These are phyloP conservation scores for Alcedo quadribrachys DNA, from an alignment of 2,797 vertebrate genomes.

Conservation along the genomic window DNA sequence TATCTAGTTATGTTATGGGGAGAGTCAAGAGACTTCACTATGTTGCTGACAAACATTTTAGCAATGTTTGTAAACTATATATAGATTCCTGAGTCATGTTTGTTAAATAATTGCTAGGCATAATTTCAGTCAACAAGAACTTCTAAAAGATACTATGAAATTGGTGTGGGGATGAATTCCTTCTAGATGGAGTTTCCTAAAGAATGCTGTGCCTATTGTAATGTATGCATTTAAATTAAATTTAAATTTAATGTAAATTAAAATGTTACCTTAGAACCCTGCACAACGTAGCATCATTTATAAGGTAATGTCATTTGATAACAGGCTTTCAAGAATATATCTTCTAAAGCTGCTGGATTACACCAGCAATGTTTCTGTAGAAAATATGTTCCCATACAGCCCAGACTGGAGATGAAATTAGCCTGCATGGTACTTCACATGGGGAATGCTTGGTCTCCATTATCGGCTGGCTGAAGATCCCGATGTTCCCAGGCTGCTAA, in stretches of 20 bases:
- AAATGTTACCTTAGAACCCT: conserved; percentile 11
- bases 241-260: neutral
- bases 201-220: conserved; percentile 5
- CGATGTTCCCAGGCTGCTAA: conserved; percentile 14
- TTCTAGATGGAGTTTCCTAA: neutral
- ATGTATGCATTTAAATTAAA: neutral
- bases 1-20: neutral
- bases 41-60: conserved; percentile 13
- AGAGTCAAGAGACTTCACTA: neutral
- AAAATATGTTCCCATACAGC: neutral
- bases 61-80: conserved; percentile 28
- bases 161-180: neutral
- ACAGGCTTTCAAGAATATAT: neutral
- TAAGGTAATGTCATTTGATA: conserved; percentile 2
- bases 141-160: conserved; percentile 12
- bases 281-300: neutral
- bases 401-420: neutral
- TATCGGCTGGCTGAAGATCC: conserved; percentile 27
- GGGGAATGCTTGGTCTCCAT: conserved; percentile 7
- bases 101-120: conserved; percentile 47
- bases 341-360: neutral
- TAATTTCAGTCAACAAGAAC: neutral
- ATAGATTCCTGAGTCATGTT: conserved; percentile 44
- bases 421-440: neutral
- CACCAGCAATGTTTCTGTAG: neutral